Evolutionary conservation across 92 coral and sea anemone species (phyloP).

Genomic region (Palythoa heliodiscus): DNA sequence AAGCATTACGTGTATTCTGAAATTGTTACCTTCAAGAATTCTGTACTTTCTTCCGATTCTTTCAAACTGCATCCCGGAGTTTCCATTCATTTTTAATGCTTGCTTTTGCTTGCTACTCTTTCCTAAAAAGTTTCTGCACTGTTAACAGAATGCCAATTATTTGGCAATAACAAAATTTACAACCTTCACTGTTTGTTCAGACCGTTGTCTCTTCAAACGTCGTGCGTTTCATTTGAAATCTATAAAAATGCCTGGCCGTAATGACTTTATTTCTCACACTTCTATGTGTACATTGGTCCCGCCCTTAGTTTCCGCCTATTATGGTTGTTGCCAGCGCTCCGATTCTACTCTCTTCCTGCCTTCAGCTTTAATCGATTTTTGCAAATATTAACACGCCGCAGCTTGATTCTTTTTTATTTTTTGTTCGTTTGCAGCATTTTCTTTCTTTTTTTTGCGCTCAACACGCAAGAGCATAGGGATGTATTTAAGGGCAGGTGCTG

Average conservation of each 20-base stretch:
- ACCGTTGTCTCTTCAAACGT: conserved; percentile 34
- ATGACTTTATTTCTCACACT: conserved; percentile 36
- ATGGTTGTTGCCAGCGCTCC: conserved; percentile 30
- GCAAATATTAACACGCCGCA: conserved; percentile 41
- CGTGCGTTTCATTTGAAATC: conserved; percentile 37
- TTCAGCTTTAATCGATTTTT: conserved; percentile 43
- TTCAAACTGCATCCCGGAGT: conserved; percentile 30
- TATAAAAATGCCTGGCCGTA: conserved; percentile 34
- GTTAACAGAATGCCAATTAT: conserved; percentile 29
- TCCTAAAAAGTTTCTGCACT: background rate
- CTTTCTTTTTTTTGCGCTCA: background rate
- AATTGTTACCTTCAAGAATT: conserved; percentile 26
- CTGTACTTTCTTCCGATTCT: conserved; percentile 38
- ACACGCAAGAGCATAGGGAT: background rate
- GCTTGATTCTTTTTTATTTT: conserved; percentile 32
- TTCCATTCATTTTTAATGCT: conserved; percentile 32
- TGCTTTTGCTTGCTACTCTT: background rate
- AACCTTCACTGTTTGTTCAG: conserved; percentile 42
- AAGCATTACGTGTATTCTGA: background rate
- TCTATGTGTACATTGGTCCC: conserved; percentile 23
- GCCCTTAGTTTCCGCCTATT: conserved; percentile 48
- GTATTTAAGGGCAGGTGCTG: conserved; percentile 32
- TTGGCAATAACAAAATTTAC: conserved; percentile 41
- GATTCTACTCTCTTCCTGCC: conserved; percentile 41
- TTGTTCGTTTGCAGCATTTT: conserved; percentile 1